Evolutionary conservation across 1,140 invertebrate species (phyloP), one percentile per base, ranked within the genome.

Genomic region (Saccostrea cuccullata): DNA sequence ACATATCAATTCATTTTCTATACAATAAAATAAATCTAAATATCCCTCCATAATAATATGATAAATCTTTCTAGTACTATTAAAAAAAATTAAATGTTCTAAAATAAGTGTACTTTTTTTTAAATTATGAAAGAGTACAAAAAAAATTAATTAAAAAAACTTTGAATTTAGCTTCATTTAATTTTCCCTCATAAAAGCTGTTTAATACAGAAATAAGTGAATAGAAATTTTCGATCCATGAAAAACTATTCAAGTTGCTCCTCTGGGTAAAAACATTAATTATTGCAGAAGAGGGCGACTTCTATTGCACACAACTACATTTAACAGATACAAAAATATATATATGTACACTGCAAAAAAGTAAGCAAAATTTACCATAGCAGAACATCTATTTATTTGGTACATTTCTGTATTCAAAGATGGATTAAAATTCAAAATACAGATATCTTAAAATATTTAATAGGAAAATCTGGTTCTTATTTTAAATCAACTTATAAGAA

Each of bases 241-340:
- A 47, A 47, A 47, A 47, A 47, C 47, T 9, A 47, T 47, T 8
- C 5, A 47, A 47, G 23, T 17, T 67, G 20, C 58, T 64, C 17
- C 58, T 64, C n/a, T 64, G n/a, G n/a, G 5, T 20, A 77, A 30
- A 73, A 73, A 26, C 26, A 77, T 77, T 30, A 11, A 26, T 26
- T 77, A 77, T 77, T 77, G 70, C 70, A 77, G 26, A 77, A 77
- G 26, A 77, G 12, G 30, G 30, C 11, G 13, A 30, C 70, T 36
- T 36, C 70, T 77, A 77, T 77, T 77, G 70, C 70, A 77, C 70
- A 77, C 70, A 77, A 30, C 67, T 73, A 30, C 67, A 73, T 30
- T 8, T 73, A 73, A 73, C 13, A 73, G 26, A 77, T 30, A 77
- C 70, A 77, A 77, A 77, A 36, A 30, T 30, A 30, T 36, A 15